Conservation (phyloP, 2,113 vertebrate genomes). For the Vulpes lagopus region DNA sequence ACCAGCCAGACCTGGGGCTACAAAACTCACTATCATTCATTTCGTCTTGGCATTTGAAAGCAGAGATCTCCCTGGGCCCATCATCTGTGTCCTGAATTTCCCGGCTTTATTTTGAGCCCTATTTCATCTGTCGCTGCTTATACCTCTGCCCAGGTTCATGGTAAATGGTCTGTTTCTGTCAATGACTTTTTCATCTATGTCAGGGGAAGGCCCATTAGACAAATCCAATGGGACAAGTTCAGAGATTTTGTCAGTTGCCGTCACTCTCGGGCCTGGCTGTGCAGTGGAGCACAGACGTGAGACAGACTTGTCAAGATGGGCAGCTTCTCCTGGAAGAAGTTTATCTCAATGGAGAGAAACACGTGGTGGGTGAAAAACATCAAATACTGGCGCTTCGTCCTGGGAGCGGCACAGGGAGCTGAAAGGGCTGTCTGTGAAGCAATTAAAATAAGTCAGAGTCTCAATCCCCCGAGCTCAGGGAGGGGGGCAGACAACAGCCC, state of each 20-base stretch:
- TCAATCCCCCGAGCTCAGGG: background rate
- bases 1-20: background rate
- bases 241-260: conserved; percentile 78
- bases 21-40: background rate
- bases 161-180: conserved; percentile 77
- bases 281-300: conserved; percentile 66
- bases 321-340: conserved; percentile 58
- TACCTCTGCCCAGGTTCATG: conserved; percentile 57
- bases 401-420: background rate
- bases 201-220: conserved; percentile 76
- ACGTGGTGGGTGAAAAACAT: background rate
- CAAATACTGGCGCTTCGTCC: background rate
- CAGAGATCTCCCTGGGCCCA: conserved; percentile 48
- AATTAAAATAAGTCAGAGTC: conserved; percentile 30
- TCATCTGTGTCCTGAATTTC: background rate
- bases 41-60: conserved; percentile 40
- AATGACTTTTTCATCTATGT: conserved; percentile 74
- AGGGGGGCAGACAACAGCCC: background rate
- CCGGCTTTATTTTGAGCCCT: conserved; percentile 6
- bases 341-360: conserved; percentile 72
- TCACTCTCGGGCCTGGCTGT: conserved; percentile 66
- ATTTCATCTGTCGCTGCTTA: conserved; percentile 52
- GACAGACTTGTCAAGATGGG: conserved; percentile 76
- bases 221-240: conserved; percentile 81
- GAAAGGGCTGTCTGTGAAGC: background rate